Conservation (phyloP, 2,113 vertebrate species). For the Mormoops blainvillei region DNA sequence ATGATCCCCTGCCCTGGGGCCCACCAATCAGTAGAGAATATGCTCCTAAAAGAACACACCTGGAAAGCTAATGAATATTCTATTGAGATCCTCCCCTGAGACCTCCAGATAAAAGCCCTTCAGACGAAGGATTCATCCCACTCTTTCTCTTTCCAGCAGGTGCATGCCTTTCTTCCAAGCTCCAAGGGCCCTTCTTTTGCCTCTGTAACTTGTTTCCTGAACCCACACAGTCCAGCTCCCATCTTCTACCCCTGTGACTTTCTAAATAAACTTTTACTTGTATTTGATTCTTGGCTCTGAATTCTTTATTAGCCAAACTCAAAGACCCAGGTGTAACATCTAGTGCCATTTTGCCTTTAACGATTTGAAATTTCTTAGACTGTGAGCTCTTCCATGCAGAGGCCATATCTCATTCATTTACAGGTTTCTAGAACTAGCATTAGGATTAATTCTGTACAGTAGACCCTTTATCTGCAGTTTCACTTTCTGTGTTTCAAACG, state of each 20-base stretch:
- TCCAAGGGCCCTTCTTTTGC: background rate
- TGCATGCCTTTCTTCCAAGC: background rate
- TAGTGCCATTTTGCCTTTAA: background rate
- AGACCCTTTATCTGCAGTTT: background rate
- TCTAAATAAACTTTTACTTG: background rate
- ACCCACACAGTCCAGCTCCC: background rate
- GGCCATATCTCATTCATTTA: background rate
- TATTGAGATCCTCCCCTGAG: background rate
- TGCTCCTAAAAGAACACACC: background rate
- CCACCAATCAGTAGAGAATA: background rate
- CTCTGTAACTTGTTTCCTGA: background rate
- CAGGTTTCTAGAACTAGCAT: background rate
- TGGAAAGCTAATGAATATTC: background rate
- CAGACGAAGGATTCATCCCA: background rate
- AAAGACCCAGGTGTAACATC: background rate
- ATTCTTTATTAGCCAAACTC: background rate
- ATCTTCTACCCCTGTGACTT: background rate
- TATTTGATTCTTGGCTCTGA: background rate
- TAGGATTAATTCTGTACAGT: background rate
- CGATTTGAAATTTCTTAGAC: background rate
- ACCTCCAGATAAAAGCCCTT: background rate
- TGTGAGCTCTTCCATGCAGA: background rate
- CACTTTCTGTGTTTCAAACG: background rate
- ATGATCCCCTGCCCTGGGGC: background rate
- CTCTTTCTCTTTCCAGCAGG: background rate